Base-by-base conservation (phyloP, 2,888 invertebrate genomes). In the Apamea epomidion region DNA sequence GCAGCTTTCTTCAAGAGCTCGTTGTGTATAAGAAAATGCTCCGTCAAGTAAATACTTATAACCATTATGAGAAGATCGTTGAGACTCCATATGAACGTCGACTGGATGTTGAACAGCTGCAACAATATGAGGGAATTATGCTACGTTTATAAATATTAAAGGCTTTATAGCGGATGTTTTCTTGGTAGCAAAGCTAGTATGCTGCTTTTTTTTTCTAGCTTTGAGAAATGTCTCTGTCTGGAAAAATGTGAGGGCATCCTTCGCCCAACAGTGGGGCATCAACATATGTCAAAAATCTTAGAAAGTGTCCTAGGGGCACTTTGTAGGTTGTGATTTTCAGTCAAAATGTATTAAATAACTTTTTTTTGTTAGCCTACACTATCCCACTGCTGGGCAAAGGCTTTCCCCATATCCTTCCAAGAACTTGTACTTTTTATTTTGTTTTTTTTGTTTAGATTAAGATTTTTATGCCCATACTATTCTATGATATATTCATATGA, bases 71-170 rank as follows among this genome's bases (percentile, higher is more conserved):
- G 97, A 6, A 98, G 91, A 91, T 98, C 98, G 90, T 97, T 97
- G 88, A 97, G 98, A 85, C 97, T 98, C 98, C 98, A 98, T 1
- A 97, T 96, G 81, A 98, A 98, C 0, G 98, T 98, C 7, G 97
- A 96, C 62, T 98, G 94, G 14, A 94, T 87, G 75, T 91, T 93
- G 75, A 93, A 91, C n/a, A 92, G 76, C 94, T 94, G 85, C 14
- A 88, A 88, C 62, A 74, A 16, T 65, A 32, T 16, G 25, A 25
- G 16, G 1, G 25, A 14, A 37, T 48, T 25, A 54, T 45, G 4
- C 37, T 70, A 16, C 5, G 2, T 78, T 37, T 74, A 29, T n/a
- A n/a, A n/a, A n/a, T 37, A 10, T 14, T 48, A 21, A 21, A 48
- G 2, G 6, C 48, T 68, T 8, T n/a, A n/a, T 16, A 1, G 6